Conservation (phyloP, 2,113 vertebrate genomes). For the Toxotes chatareus region DNA sequence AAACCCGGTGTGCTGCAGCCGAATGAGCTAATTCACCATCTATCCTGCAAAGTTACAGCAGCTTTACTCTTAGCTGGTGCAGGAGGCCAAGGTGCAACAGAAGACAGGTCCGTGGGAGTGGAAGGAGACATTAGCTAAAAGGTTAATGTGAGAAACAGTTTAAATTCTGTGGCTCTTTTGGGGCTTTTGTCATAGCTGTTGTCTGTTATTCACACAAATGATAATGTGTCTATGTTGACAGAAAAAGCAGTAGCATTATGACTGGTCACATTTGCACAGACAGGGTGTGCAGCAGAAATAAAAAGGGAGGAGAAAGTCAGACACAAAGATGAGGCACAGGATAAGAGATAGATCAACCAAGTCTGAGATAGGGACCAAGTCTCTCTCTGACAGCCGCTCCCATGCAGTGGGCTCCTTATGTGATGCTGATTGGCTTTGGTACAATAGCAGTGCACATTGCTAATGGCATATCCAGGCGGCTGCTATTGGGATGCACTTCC, state of each 20-base stretch:
- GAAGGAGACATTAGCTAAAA: not conserved
- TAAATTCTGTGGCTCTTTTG: not conserved
- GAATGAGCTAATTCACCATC: not conserved
- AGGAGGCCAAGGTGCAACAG: conserved; percentile 1
- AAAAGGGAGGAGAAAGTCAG: not conserved
- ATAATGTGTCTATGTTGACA: not conserved
- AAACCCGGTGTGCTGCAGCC: not conserved
- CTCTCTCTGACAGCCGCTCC: conserved; percentile 29
- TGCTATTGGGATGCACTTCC: conserved; percentile 54
- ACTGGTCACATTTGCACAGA: not conserved
- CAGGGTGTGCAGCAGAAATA: no score
- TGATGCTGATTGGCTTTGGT: conserved; percentile 55
- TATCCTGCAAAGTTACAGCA: not conserved
- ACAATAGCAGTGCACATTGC: conserved; percentile 44
- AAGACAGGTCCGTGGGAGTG: not conserved
- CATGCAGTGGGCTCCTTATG: conserved; percentile 29
- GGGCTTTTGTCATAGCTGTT: not conserved
- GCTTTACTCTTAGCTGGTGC: not conserved
- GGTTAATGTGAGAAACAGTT: no score
- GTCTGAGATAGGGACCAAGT: not conserved
- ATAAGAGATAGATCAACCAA: not conserved
- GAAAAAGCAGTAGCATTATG: not conserved
- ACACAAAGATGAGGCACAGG: conserved; percentile 17
- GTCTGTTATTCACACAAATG: not conserved
- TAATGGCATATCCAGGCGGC: conserved; percentile 45